Base-by-base conservation (phyloP, 2,113 vertebrate genomes). In the Acrocephalus arundinaceus region DNA sequence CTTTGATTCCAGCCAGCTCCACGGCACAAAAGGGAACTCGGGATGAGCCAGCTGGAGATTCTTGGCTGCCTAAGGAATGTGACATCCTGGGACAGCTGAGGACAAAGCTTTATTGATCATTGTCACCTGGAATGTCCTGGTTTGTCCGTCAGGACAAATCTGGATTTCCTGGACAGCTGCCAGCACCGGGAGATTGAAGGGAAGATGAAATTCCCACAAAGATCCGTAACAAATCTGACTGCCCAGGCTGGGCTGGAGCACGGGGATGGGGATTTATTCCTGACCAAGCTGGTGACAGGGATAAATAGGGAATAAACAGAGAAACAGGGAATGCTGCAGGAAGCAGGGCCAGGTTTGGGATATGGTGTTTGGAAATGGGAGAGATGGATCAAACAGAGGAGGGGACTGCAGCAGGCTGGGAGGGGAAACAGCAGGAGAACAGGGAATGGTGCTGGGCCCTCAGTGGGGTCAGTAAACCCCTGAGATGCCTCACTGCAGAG, bases 171-270 rank as follows among this genome's bases (percentile, higher is more conserved):
- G 66, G 55, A 12, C 7, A 43, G 65, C 54, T 41, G 66, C 45
- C 65, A 82, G 54, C 28, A 17, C 7, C 45, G 28, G 66, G 55
- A 83, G 46, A 51, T 43, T 1, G 37, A 94, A 59, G 58, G 78
- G 67, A 75, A 73, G 92, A 61, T 54, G 85, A 82, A 82, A 93
- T 52, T 72, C 87, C 83, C 86, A 86, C 79, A 25, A 15, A 93
- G 75, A 92, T 92, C 94, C 66, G 1, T 15, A 59, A 89, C 22
- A 5, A 5, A 13, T 85, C 46, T n/a, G 59, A 41, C 51, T 90
- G 61, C 80, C 59, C 79, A 71, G 72, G 76, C 88, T 58, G 80
- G 77, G 68, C 84, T 46, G 5, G 27, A 55, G 73, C 68, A 43
- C 13, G 2, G 65, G 81, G 87, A 87, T 21, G 49, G 81, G 73